A percentile compares a stretch with the other conserved stretches of the same genome.
Evolutionary conservation across 2,797 vertebrate species (phyloP).

Genomic region (Cossypha niveicapilla): DNA sequence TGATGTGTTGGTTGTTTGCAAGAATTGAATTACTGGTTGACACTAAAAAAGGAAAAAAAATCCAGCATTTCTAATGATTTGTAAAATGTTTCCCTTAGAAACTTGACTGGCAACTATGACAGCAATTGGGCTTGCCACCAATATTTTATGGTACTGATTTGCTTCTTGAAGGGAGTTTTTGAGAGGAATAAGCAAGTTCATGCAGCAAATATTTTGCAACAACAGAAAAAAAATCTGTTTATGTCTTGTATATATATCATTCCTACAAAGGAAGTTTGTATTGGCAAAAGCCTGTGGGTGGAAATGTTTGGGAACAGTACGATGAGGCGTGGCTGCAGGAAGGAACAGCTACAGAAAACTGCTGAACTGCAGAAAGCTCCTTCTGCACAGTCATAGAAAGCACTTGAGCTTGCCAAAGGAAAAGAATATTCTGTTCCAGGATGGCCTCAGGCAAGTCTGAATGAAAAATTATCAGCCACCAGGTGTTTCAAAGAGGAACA

Average conservation of each 20-base stretch:
- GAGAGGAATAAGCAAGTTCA: not conserved
- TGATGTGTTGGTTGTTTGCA: conserved; percentile 42
- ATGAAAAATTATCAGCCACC: not conserved
- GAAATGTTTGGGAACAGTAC: not conserved
- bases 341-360: not conserved
- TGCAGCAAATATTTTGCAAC: not conserved
- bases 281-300: not conserved
- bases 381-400: not conserved
- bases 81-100: not conserved
- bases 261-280: not conserved
- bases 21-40: conserved; percentile 28
- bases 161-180: not conserved
- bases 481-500: not conserved
- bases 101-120: not conserved
- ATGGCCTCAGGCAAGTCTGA: not conserved
- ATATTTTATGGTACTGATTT: not conserved
- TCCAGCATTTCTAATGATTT: not conserved
- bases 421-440: not conserved
- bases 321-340: not conserved
- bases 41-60: not conserved
- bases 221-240: not conserved
- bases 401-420: not conserved
- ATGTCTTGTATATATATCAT: not conserved
- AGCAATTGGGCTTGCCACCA: not conserved
- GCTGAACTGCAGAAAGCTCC: not conserved